phyloP scores from a whole-genome alignment of 2,797 vertebrate species.

The Yasuhikotakia modesta region DNA sequence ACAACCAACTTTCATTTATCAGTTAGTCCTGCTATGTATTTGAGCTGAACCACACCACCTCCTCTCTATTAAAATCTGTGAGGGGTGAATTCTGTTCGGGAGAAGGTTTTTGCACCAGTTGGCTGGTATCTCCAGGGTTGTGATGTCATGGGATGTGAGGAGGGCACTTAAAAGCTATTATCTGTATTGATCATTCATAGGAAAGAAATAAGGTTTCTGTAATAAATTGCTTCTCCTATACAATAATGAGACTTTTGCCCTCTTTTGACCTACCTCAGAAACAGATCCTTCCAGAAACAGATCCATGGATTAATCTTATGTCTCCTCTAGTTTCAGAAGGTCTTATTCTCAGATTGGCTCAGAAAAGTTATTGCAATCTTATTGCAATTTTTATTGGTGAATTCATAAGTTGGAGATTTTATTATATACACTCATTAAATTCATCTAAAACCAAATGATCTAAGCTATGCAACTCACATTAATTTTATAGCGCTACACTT shows the following conservation, averaged over 20 bases:
- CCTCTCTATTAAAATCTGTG: slow-evolving; percentile 64
- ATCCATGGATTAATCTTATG: background rate
- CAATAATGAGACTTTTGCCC: background rate
- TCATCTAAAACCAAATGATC: no score
- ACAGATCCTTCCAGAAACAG: background rate
- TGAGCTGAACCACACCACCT: slow-evolving; percentile 47
- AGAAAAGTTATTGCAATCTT: no score
- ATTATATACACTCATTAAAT: no score
- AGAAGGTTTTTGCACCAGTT: slow-evolving; percentile 60
- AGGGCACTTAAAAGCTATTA: slow-evolving; percentile 4
- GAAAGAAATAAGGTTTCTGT: background rate
- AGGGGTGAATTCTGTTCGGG: slow-evolving; percentile 43
- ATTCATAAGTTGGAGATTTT: no score
- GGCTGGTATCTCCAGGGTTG: slow-evolving; percentile 64
- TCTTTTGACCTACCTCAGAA: background rate
- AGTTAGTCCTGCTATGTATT: slow-evolving; percentile 57
- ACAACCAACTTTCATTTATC: slow-evolving; percentile 62
- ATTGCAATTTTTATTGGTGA: no score
- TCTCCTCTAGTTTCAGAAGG: no score
- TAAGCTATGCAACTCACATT: no score
- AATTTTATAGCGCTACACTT: background rate
- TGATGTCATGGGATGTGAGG: slow-evolving; percentile 54
- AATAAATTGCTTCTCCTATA: background rate
- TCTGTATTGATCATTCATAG: background rate
- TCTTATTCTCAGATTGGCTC: no score